A percentile compares a stretch with the other conserved stretches of the same genome.
Conservation (phyloP, 2,113 vertebrate genomes). For the western clawed frog (Xenopus tropicalis) region UCB_Xtro_10.0 CM004448.2:100763501-100764000, state of each 20-base stretch:
- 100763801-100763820: neutral
- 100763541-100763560: conserved; percentile 31
- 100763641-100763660: conserved; percentile 33
- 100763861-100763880: neutral
- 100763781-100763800: neutral
- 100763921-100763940: too few relatives aligned
- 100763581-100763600: conserved; percentile 26
- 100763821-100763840: conserved; percentile 3
- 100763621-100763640: conserved; percentile 38
- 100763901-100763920: neutral
- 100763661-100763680: conserved; percentile 24
- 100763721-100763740: neutral
- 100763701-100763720: neutral
- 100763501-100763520: neutral
- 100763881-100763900: neutral
- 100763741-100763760: neutral
- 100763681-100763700: conserved; percentile 7
- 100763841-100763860: neutral
- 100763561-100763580: conserved; percentile 33
- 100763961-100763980: too few relatives aligned
- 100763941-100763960: too few relatives aligned
- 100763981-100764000: too few relatives aligned
- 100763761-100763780: neutral
- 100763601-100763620: conserved; percentile 26
- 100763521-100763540: conserved; percentile 26